Conservation (phyloP, 2,888 invertebrate genomes). For the Plusia festucae region DNA sequence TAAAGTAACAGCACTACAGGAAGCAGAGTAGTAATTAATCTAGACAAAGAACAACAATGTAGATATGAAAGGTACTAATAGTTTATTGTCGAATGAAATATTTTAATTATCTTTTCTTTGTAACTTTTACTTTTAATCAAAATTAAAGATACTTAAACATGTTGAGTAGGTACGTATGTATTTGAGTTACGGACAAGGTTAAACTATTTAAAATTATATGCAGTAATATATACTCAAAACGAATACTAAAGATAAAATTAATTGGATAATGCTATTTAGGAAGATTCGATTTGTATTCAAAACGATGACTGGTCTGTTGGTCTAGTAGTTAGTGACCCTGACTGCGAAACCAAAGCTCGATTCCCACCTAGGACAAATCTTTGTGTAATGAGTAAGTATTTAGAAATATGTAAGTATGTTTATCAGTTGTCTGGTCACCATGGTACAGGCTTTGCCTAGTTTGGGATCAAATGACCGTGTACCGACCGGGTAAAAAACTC, state of each 20-base stretch:
- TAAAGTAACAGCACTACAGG: constrained; percentile 31
- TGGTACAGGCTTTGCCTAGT: too few relatives aligned
- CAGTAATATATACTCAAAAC: not conserved
- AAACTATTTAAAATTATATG: not conserved
- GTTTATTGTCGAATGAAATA: constrained; percentile 24
- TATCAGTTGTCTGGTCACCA: too few relatives aligned
- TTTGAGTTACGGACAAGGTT: not conserved
- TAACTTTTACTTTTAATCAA: not conserved
- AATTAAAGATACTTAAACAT: not conserved
- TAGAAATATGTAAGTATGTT: too few relatives aligned
- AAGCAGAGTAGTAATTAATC: constrained; percentile 42
- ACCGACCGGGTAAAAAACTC: too few relatives aligned
- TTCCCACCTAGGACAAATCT: too few relatives aligned
- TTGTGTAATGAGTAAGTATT: too few relatives aligned
- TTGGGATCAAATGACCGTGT: too few relatives aligned
- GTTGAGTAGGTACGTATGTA: not conserved
- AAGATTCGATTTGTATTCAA: not conserved
- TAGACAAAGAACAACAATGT: constrained; percentile 39
- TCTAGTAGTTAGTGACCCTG: too few relatives aligned
- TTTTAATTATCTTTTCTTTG: not conserved
- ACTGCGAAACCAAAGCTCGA: too few relatives aligned
- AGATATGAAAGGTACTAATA: too few relatives aligned
- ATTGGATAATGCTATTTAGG: not conserved
- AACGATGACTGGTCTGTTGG: too few relatives aligned
- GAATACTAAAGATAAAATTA: not conserved